These are phyloP conservation scores for Spea bombifrons DNA, from an alignment of 2,113 vertebrate species.

Conservation along the genomic window DNA sequence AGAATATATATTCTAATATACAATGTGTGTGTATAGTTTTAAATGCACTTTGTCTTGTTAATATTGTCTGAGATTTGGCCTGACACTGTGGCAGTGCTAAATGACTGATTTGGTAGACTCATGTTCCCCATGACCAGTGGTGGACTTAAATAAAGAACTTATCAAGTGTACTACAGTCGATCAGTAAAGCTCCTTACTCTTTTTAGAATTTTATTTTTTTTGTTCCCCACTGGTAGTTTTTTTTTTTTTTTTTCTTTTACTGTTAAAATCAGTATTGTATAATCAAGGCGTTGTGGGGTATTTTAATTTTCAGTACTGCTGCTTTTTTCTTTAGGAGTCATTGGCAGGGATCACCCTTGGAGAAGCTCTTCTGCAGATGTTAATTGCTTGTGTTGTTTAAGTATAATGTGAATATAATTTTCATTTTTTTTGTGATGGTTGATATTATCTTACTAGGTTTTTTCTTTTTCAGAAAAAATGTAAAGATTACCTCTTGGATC, in stretches of 20 bases:
- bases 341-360: conserved; percentile 5
- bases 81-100: no score
- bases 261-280: not conserved
- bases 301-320: conserved; percentile 20
- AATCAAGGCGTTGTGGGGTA: not conserved
- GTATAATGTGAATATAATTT: conserved; percentile 46
- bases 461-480: conserved; percentile 17
- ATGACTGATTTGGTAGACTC: no score
- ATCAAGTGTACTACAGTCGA: no score
- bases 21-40: no score
- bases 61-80: no score
- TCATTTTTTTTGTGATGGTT: conserved; percentile 32
- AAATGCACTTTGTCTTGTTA: no score
- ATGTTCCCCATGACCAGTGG: no score
- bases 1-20: no score
- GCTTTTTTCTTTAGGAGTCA: conserved; percentile 8
- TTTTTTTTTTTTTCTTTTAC: not conserved
- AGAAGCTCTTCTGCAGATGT: conserved; percentile 26
- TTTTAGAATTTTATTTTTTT: not conserved
- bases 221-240: not conserved
- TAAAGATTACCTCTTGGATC: conserved; percentile 42
- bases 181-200: no score
- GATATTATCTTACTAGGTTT: conserved; percentile 37
- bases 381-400: conserved; percentile 41
- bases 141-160: no score